A percentile compares a stretch with the other conserved stretches of the same genome.
Conservation (phyloP, 1,140 invertebrate genomes). For the Hypothenemus hampei region DNA sequence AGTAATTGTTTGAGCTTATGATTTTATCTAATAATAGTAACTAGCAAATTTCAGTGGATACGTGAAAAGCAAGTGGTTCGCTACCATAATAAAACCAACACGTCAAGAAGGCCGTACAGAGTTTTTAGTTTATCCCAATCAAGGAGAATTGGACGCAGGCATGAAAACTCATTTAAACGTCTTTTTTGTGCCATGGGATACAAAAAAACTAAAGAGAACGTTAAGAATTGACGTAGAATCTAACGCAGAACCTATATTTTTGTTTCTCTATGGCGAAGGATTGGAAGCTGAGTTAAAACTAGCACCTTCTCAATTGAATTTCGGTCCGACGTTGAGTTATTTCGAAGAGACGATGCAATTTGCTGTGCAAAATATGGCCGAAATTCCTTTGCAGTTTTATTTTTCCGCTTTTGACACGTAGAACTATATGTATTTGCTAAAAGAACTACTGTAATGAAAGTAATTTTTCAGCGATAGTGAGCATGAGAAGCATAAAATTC, state of each 20-base stretch:
- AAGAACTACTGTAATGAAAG: background rate
- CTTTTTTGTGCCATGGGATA: constrained; percentile 35
- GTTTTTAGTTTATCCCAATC: constrained; percentile 26
- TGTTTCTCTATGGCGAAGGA: constrained; percentile 42
- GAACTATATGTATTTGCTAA: constrained; percentile 3
- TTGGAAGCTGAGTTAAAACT: constrained; percentile 43
- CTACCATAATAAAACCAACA: constrained; percentile 28
- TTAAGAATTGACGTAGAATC: constrained; percentile 40
- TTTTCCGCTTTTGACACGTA: constrained; percentile 49
- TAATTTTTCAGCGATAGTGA: constrained; percentile 24
- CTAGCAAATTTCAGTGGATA: constrained; percentile 38
- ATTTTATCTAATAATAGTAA: background rate
- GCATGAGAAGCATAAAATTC: constrained; percentile 30
- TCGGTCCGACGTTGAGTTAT: constrained; percentile 43
- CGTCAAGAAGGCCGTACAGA: constrained; percentile 19
- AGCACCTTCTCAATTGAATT: constrained; percentile 36
- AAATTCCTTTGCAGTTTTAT: constrained; percentile 45
- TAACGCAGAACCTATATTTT: constrained; percentile 30
- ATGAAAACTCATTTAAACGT: constrained; percentile 27
- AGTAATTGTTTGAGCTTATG: constrained; percentile 1
- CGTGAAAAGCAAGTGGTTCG: constrained; percentile 44
- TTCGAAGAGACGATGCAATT: constrained; percentile 36
- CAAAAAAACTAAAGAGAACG: constrained; percentile 29
- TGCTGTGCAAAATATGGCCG: constrained; percentile 43
- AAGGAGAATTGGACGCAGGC: constrained; percentile 33